Evolutionary conservation across 1,140 invertebrate species (phyloP).

Genomic region (Nilaparvata lugens): DNA sequence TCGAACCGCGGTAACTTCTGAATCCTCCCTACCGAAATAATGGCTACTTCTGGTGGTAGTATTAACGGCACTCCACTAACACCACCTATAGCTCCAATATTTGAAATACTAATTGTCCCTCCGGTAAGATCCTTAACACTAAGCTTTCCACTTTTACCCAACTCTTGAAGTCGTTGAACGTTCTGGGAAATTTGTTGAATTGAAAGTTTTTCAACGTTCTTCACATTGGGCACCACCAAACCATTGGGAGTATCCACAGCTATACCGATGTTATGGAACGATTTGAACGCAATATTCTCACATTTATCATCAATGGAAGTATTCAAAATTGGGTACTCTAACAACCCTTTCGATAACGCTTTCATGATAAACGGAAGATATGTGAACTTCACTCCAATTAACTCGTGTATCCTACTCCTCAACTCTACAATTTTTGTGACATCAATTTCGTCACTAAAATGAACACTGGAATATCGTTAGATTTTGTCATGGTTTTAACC

Average conservation of each 20-base stretch:
- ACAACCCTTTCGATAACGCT: slow-evolving; percentile 78
- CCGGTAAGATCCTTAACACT: slow-evolving; percentile 67
- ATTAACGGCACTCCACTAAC: slow-evolving; percentile 93
- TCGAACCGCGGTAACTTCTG: slow-evolving; percentile 77
- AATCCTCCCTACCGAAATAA: slow-evolving; percentile 87
- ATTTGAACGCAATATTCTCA: slow-evolving; percentile 75
- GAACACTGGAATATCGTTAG: slow-evolving; percentile 82
- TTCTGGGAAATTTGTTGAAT: slow-evolving; percentile 80
- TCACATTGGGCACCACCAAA: slow-evolving; percentile 96
- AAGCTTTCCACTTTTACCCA: slow-evolving; percentile 63
- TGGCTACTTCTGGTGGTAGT: slow-evolving; percentile 85
- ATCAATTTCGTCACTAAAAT: slow-evolving; percentile 80
- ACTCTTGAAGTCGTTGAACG: slow-evolving; percentile 68
- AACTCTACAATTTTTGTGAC: slow-evolving; percentile 68
- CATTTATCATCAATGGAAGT: slow-evolving; percentile 69
- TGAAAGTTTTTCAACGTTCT: slow-evolving; percentile 79
- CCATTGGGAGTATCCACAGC: slow-evolving; percentile 94
- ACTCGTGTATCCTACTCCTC: slow-evolving; percentile 54
- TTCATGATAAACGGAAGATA: slow-evolving; percentile 98
- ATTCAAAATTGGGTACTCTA: slow-evolving; percentile 82
- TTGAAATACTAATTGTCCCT: slow-evolving; percentile 93
- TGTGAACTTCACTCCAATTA: slow-evolving; percentile 68
- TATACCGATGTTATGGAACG: slow-evolving; percentile 89
- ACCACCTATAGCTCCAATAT: slow-evolving; percentile 95
- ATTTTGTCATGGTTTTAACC: slow-evolving; percentile 92